A percentile compares a stretch with the other conserved stretches of the same genome.
These are phyloP conservation scores for Panthera tigris DNA, from an alignment of 2,113 vertebrate species.

Conservation along the genomic window DNA sequence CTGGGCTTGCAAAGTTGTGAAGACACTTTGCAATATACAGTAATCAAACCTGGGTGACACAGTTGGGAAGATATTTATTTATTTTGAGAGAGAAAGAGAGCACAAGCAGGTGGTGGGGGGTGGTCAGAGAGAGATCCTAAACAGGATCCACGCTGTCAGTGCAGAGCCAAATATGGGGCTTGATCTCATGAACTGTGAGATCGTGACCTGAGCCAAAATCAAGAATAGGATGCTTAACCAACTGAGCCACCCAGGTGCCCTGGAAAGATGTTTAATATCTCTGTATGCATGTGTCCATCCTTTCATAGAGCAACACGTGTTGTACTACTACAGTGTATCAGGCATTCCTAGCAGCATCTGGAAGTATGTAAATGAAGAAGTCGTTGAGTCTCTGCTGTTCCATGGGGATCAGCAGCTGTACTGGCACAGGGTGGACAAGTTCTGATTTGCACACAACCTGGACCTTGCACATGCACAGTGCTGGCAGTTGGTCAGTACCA, in stretches of 20 bases:
- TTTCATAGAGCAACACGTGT: neutral
- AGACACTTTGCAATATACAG: neutral
- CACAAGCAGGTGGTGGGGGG: no score
- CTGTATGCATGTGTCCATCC: neutral
- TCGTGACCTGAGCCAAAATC: no score
- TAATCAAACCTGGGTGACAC: neutral
- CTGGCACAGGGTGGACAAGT: neutral
- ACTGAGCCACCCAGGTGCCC: no score
- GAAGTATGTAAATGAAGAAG: neutral
- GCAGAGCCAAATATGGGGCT: no score
- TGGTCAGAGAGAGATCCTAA: no score
- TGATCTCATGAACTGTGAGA: no score
- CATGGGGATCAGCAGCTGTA: neutral
- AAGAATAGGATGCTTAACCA: no score
- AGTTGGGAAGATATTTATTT: neutral
- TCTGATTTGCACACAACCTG: neutral
- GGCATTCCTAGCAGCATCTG: fast-evolving
- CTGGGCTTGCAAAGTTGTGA: neutral
- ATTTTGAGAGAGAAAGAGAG: no score
- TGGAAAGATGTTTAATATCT: neutral
- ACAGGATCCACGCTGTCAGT: no score
- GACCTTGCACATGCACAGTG: neutral
- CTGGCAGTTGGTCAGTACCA: neutral
- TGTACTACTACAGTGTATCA: fast-evolving
- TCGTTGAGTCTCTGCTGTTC: neutral